Evolutionary conservation across 2,888 invertebrate genomes (phyloP).

Genomic region (Agrilus cyanescens): DNA sequence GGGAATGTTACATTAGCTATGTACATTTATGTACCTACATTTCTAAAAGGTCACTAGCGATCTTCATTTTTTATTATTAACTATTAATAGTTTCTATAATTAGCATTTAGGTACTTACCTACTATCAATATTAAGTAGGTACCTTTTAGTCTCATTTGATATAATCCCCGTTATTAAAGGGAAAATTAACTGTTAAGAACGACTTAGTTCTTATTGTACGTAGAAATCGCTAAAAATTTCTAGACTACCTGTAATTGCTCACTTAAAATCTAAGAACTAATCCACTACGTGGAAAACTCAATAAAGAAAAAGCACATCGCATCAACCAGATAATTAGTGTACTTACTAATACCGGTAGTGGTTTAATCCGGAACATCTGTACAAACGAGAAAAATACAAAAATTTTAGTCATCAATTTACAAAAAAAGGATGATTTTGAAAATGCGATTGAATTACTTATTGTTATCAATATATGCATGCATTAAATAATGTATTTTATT

Average conservation of each 20-base stretch:
- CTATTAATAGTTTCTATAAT: too few species aligned
- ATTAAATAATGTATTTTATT: neutral
- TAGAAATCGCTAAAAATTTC: constrained; percentile 1
- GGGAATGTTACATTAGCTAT: too few species aligned
- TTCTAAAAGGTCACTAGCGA: too few species aligned
- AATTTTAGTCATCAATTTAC: constrained; percentile 4
- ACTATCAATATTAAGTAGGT: too few species aligned
- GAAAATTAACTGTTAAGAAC: too few species aligned
- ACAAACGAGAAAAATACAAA: constrained; percentile 19
- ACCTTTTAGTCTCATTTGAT: too few species aligned
- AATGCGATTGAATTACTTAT: neutral
- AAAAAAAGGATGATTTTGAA: neutral
- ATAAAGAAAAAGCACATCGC: constrained; percentile 31
- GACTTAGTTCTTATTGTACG: too few species aligned
- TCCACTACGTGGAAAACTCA: constrained; percentile 12
- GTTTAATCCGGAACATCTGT: constrained; percentile 98
- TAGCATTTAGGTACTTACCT: too few species aligned
- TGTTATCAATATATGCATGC: too few species aligned
- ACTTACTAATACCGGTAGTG: constrained; percentile 97
- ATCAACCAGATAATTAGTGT: constrained; percentile 37
- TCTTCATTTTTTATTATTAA: too few species aligned
- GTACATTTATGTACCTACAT: too few species aligned
- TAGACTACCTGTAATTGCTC: neutral
- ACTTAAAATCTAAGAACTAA: neutral
- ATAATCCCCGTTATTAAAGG: too few species aligned